Conservation (phyloP, 2,888 invertebrate genomes). For the Rotaria macrura region DNA sequence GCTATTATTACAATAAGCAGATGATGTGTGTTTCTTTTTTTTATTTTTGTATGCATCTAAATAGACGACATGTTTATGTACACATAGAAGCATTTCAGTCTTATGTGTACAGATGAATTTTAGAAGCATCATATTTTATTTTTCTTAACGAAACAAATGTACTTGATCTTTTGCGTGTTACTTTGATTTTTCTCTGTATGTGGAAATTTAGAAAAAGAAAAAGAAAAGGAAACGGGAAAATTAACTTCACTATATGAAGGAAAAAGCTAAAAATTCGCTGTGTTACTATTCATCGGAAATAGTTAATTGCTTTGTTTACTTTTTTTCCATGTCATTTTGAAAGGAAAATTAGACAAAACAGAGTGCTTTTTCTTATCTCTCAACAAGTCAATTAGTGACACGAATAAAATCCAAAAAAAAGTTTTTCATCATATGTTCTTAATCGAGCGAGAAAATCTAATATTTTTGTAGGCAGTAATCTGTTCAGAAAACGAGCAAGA, state of each 20-base stretch:
- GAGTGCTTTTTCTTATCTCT: not conserved
- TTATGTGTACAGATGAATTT: no score
- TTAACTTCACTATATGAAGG: not conserved
- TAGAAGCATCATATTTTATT: no score
- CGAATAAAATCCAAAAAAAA: not conserved
- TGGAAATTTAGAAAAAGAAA: not conserved
- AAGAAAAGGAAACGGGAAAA: not conserved
- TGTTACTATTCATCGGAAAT: not conserved
- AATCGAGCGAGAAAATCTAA: not conserved
- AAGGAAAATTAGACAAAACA: not conserved
- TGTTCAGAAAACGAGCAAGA: not conserved
- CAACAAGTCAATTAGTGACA: not conserved
- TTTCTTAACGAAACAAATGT: no score
- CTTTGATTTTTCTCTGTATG: not conserved
- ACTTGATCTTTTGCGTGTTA: not conserved
- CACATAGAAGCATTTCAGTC: not conserved
- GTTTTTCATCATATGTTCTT: not conserved
- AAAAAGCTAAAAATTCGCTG: not conserved
- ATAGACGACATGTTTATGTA: no score
- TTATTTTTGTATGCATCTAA: no score
- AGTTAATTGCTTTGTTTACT: not conserved
- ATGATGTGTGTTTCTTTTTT: not conserved
- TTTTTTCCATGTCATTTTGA: not conserved
- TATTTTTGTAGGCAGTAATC: not conserved
- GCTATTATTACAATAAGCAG: not conserved